Conservation (phyloP, 2,888 invertebrate species). For the Teleiodes luculella region DNA sequence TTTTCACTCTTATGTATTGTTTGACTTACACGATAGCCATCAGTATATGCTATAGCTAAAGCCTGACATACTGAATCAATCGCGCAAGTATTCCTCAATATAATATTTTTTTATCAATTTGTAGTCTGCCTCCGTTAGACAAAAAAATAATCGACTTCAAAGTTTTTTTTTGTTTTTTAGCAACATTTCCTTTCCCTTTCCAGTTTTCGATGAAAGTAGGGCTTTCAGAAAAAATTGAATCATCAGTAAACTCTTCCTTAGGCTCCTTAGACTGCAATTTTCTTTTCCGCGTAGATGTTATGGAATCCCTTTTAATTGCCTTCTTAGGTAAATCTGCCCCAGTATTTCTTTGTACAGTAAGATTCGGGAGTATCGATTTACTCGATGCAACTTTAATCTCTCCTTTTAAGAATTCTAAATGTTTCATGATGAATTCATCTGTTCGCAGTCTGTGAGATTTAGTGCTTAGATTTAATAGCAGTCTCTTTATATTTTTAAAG, state of each 20-base stretch:
- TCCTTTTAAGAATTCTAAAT: slow-evolving; percentile 21
- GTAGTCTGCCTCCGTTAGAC: slow-evolving; percentile 20
- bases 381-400: slow-evolving; percentile 18
- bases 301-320: slow-evolving; percentile 15
- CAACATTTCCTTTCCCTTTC: slow-evolving; percentile 19
- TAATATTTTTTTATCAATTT: slow-evolving; percentile 16
- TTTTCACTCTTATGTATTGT: slow-evolving; percentile 19
- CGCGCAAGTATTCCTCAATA: slow-evolving; percentile 18
- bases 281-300: slow-evolving; percentile 14
- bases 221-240: slow-evolving; percentile 19
- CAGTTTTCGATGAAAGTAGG: slow-evolving; percentile 20
- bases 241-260: slow-evolving; percentile 19
- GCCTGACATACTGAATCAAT: slow-evolving; percentile 21
- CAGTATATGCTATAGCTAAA: slow-evolving; percentile 18
- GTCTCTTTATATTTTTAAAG: slow-evolving; percentile 1
- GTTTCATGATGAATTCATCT: slow-evolving; percentile 5
- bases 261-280: slow-evolving; percentile 15
- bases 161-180: slow-evolving; percentile 18
- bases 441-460: neutral
- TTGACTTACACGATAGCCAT: slow-evolving; percentile 19
- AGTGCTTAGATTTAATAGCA: neutral
- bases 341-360: slow-evolving; percentile 17
- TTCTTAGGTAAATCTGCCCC: slow-evolving; percentile 14
- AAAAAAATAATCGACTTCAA: slow-evolving; percentile 18
- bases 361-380: slow-evolving; percentile 16